Percentiles rank a stretch among this genome's conserved stretches.
These are phyloP conservation scores for Discoglossus pictus DNA, from an alignment of 2,797 vertebrate species.

Conservation along the genomic window DNA sequence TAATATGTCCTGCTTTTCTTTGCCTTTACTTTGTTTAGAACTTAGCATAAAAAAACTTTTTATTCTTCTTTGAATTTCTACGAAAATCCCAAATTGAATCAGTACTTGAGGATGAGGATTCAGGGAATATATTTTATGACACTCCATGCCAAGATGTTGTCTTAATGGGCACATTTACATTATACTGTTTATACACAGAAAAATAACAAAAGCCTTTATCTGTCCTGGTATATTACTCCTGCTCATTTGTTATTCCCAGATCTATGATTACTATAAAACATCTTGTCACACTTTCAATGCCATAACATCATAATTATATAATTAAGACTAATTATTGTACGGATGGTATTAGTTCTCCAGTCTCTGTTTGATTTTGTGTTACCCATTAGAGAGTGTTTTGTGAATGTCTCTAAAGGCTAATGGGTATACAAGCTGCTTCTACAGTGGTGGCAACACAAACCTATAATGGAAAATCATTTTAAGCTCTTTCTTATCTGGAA, in stretches of 20 bases:
- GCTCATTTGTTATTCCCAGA: neutral
- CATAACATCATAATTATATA: neutral
- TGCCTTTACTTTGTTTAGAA: too few relatives aligned
- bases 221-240: neutral
- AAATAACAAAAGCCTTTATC: too few relatives aligned
- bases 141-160: too few relatives aligned
- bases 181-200: too few relatives aligned
- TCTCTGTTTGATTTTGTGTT: neutral
- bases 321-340: conserved; percentile 15
- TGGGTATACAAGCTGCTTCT: neutral
- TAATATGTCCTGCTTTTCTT: too few relatives aligned
- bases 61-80: too few relatives aligned
- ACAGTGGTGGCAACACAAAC: neutral
- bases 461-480: neutral
- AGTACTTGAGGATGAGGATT: too few relatives aligned
- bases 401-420: neutral
- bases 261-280: neutral
- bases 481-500: conserved; percentile 1
- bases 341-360: neutral
- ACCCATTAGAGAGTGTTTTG: conserved; percentile 13
- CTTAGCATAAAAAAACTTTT: too few relatives aligned
- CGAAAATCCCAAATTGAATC: too few relatives aligned
- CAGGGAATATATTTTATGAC: too few relatives aligned
- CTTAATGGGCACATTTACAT: too few relatives aligned
- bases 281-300: neutral